Conservation (phyloP, 2,888 invertebrate species). For the Malthinus flaveolus region DNA sequence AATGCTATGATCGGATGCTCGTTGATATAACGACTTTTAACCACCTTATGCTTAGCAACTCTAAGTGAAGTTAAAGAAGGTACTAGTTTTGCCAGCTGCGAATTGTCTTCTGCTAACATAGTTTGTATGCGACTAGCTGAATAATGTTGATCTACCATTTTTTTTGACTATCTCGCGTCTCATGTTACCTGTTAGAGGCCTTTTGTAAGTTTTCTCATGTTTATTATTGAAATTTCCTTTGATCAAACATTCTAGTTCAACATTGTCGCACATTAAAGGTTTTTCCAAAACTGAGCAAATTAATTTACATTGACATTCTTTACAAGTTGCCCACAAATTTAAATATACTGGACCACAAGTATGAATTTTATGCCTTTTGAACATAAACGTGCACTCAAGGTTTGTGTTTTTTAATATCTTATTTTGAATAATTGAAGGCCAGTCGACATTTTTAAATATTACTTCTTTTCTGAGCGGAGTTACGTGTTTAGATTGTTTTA, state of each 20-base stretch:
- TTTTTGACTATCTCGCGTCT: background rate
- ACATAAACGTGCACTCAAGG: background rate
- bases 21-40: no score
- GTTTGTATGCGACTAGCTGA: background rate
- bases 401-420: background rate
- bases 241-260: background rate
- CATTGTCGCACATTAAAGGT: background rate
- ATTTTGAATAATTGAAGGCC: background rate
- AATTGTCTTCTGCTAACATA: no score
- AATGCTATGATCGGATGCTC: no score
- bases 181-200: background rate
- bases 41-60: no score
- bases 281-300: background rate
- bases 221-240: background rate
- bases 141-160: background rate
- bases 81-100: no score
- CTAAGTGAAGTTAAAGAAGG: no score
- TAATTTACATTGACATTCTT: background rate
- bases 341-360: background rate
- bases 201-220: background rate
- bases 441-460: background rate
- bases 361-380: background rate
- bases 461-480: background rate
- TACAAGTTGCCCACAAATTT: background rate
- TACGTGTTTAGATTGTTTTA: background rate